phyloP scores from a whole-genome alignment of 2,888 invertebrate species.

The Chydorus sphaericus region DNA sequence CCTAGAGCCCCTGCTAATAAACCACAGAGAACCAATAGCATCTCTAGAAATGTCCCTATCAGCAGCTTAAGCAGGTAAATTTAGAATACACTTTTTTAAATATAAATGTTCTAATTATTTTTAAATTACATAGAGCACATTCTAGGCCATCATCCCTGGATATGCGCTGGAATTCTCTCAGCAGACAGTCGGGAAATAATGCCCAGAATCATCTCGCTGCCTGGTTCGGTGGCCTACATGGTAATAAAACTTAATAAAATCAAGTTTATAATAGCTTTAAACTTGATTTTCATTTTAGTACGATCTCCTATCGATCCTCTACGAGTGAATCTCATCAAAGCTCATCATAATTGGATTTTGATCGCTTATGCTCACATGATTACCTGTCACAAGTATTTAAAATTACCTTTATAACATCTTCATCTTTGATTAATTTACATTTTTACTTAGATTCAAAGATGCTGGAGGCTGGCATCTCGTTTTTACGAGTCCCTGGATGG shows the following conservation, averaged over 20 bases:
- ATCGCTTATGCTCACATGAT: conserved; percentile 93
- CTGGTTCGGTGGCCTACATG: conserved; percentile 44
- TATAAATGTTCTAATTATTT: background rate
- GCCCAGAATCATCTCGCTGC: conserved; percentile 48
- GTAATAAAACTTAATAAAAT: conserved; percentile 22
- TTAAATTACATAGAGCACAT: conserved; percentile 32
- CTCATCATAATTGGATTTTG: conserved; percentile 95
- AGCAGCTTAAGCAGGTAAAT: background rate
- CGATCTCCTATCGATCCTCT: conserved; percentile 51
- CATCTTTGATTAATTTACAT: conserved; percentile 7
- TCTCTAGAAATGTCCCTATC: background rate
- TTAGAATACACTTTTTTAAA: background rate
- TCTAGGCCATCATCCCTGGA: conserved; percentile 73
- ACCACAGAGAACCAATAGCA: background rate
- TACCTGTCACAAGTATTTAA: conserved; percentile 66
- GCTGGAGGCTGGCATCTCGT: conserved; percentile 92
- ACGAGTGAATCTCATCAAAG: conserved; percentile 81
- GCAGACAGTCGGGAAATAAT: background rate
- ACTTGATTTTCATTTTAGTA: conserved; percentile 9
- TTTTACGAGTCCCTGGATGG: conserved; percentile 84
- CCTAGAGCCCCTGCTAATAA: background rate
- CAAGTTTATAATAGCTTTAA: background rate
- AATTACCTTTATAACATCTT: background rate
- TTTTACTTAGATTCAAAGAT: conserved; percentile 68
- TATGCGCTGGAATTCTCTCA: conserved; percentile 31